Percentiles rank a stretch among this genome's conserved stretches.
Evolutionary conservation across 2,797 vertebrate genomes (phyloP).

Genomic region (Lacerta agilis): DNA sequence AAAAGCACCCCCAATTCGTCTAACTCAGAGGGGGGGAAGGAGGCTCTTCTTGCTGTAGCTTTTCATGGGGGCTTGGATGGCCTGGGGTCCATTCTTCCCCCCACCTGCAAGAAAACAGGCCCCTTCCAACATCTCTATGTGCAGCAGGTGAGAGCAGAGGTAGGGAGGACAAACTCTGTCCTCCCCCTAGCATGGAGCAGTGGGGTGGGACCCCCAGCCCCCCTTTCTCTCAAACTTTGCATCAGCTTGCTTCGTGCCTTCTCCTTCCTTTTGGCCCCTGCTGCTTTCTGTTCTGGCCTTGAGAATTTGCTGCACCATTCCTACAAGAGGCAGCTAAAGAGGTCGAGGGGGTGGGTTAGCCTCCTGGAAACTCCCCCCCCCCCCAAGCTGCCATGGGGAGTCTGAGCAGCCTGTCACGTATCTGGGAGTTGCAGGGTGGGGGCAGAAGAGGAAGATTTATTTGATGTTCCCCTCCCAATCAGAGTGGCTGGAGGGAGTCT

Average conservation of each 20-base stretch:
- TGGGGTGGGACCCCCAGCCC: accelerated
- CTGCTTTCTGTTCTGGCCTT: background rate
- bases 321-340: background rate
- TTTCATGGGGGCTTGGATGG: background rate
- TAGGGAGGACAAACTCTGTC: too few species aligned
- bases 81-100: too few species aligned
- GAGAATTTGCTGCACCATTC: background rate
- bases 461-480: background rate
- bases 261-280: background rate
- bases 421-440: too few species aligned
- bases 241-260: background rate
- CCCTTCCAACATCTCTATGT: background rate
- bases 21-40: accelerated
- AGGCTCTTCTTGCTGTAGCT: background rate
- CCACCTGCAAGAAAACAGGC: background rate
- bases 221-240: background rate
- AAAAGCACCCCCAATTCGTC: background rate
- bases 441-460: too few species aligned
- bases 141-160: background rate
- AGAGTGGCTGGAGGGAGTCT: constrained; percentile 1
- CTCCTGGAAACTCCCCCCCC: background rate
- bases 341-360: too few species aligned
- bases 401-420: too few species aligned
- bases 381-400: too few species aligned
- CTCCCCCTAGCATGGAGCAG: background rate